Percentiles rank a stretch among this genome's conserved stretches.
Evolutionary conservation across 2,888 invertebrate species (phyloP).

Genomic region (Meteorus colon): DNA sequence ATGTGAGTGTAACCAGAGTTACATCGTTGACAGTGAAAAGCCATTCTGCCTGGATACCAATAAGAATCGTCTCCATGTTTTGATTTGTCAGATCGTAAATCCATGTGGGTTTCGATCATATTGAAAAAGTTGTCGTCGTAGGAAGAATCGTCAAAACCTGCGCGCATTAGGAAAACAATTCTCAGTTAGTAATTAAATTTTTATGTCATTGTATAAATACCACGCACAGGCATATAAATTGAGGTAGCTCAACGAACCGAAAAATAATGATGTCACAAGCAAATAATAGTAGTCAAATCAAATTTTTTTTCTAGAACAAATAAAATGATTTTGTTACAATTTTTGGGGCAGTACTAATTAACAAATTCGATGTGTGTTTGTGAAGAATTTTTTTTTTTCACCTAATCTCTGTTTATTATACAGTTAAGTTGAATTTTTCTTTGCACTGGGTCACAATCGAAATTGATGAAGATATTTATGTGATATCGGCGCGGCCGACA

Average conservation of each 20-base stretch:
- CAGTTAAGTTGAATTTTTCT: background rate
- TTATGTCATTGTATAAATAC: background rate
- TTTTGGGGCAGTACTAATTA: background rate
- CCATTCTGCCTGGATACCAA: slow-evolving; percentile 62
- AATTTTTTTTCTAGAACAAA: background rate
- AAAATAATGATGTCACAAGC: background rate
- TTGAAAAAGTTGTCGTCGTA: slow-evolving; percentile 55
- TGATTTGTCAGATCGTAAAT: slow-evolving; percentile 50
- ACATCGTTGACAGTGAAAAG: slow-evolving; percentile 72
- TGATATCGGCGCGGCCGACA: background rate
- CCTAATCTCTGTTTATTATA: background rate
- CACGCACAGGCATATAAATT: background rate
- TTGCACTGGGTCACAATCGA: background rate
- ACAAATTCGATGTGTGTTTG: background rate
- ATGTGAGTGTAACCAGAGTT: slow-evolving; percentile 71
- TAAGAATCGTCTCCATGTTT: slow-evolving; percentile 58
- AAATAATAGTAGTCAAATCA: background rate
- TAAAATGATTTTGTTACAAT: background rate
- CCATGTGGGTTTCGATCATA: slow-evolving; percentile 56
- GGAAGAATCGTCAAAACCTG: slow-evolving; percentile 55
- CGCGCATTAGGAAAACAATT: slow-evolving; percentile 55
- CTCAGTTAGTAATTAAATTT: background rate
- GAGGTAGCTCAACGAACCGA: background rate
- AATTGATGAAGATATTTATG: background rate
- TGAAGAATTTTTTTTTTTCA: background rate